Evolutionary conservation across 2,888 invertebrate genomes (phyloP).

Genomic region (Microctonus brassicae): DNA sequence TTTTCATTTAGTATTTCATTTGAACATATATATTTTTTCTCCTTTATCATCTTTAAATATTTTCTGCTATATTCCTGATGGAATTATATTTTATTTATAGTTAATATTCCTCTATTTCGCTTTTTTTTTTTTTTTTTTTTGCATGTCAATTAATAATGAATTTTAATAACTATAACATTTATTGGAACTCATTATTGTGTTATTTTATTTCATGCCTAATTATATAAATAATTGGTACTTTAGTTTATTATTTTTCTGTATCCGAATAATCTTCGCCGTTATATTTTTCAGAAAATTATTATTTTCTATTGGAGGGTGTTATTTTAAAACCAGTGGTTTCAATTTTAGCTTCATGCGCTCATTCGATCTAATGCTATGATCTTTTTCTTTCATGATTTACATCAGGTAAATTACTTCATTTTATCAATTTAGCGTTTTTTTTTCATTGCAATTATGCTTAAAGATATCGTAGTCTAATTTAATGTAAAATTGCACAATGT

Average conservation of each 20-base stretch:
- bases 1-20: background rate
- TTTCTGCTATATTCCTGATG: slow-evolving; percentile 26
- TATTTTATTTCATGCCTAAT: background rate
- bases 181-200: slow-evolving; percentile 29
- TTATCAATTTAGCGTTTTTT: no score
- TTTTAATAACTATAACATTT: slow-evolving; percentile 62
- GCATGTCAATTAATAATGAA: slow-evolving; percentile 38
- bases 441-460: background rate
- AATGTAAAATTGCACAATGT: background rate
- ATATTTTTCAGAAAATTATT: slow-evolving; percentile 15
- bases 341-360: no score
- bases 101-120: slow-evolving; percentile 27
- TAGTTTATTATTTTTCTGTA: slow-evolving; percentile 77
- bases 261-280: slow-evolving; percentile 61
- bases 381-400: slow-evolving; percentile 18
- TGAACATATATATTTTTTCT: background rate
- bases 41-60: slow-evolving; percentile 23
- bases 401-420: no score
- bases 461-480: background rate
- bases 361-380: background rate
- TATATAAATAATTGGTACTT: slow-evolving; percentile 77
- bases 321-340: no score
- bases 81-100: slow-evolving; percentile 15
- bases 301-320: no score
- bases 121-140: slow-evolving; percentile 34